These are phyloP conservation scores for Chinchilla lanigera DNA, from an alignment of 2,113 vertebrate genomes.

Conservation along the genomic window DNA sequence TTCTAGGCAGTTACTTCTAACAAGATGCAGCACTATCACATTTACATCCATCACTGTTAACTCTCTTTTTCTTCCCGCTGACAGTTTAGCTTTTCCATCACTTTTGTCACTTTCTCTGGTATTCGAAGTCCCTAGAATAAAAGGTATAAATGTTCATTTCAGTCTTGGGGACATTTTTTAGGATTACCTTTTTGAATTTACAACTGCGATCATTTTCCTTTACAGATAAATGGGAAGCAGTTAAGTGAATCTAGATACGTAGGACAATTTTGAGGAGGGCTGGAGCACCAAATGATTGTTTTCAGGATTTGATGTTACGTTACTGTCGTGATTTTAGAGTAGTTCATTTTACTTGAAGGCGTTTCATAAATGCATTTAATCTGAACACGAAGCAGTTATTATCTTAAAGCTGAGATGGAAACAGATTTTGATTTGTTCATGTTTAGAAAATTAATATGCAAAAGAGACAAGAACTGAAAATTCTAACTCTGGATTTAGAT, in stretches of 20 bases:
- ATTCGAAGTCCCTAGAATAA: constrained; percentile 24
- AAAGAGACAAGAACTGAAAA: not conserved
- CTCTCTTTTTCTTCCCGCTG: not conserved
- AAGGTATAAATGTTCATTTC: constrained; percentile 45
- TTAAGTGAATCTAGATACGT: not conserved
- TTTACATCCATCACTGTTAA: constrained; percentile 35
- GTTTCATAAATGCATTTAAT: constrained; percentile 26
- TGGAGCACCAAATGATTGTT: not conserved
- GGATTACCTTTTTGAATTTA: not conserved
- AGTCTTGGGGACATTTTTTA: not conserved
- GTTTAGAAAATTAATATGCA: constrained; percentile 31
- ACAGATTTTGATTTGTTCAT: constrained; percentile 40
- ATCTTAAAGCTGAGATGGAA: constrained; percentile 8
- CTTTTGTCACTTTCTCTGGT: constrained; percentile 29
- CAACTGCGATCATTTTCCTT: not conserved
- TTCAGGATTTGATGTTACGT: not conserved
- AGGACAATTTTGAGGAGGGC: not conserved
- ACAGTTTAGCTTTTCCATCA: not conserved
- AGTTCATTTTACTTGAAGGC: not conserved
- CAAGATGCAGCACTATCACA: not conserved
- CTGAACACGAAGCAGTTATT: not conserved
- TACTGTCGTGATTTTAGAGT: not conserved
- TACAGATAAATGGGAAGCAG: constrained; percentile 33
- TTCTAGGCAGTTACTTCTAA: constrained; percentile 35
- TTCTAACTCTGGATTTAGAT: not conserved